Evolutionary conservation across 2,113 vertebrate species (phyloP).

Genomic region (Aspidoscelis tigris): DNA sequence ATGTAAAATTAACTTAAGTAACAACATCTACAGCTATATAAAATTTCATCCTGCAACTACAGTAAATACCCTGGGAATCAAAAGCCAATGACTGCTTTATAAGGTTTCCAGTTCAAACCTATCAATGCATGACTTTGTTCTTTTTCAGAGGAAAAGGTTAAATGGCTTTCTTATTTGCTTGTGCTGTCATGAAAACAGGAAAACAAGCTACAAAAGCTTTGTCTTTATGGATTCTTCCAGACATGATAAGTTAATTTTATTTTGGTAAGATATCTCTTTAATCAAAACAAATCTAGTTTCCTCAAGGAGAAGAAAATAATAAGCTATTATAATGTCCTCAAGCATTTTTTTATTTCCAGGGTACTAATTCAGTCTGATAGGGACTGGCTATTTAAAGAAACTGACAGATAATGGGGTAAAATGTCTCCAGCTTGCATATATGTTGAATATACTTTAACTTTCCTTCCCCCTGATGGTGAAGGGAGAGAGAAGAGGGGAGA

Average conservation of each 20-base stretch:
- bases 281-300: slow-evolving; percentile 63
- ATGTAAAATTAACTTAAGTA: too few species aligned
- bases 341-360: slow-evolving; percentile 39
- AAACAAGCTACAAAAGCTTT: slow-evolving; percentile 44
- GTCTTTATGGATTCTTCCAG: slow-evolving; percentile 50
- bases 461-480: too few species aligned
- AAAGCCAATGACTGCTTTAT: not conserved
- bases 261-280: slow-evolving; percentile 55
- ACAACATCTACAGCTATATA: not conserved
- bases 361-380: not conserved
- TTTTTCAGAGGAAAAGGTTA: not conserved
- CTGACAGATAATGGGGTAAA: not conserved
- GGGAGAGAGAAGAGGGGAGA: too few species aligned
- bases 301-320: slow-evolving; percentile 51
- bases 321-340: slow-evolving; percentile 30
- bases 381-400: not conserved
- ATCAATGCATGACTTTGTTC: not conserved
- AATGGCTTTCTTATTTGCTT: slow-evolving; percentile 25
- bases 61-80: not conserved
- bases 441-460: not conserved
- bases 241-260: slow-evolving; percentile 52
- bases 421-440: too few species aligned
- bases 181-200: slow-evolving; percentile 35
- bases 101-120: not conserved
- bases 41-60: not conserved